Percentiles rank a stretch among this genome's conserved stretches.
Conservation (phyloP, 2,113 vertebrate genomes). For the Lagopus leucura region DNA sequence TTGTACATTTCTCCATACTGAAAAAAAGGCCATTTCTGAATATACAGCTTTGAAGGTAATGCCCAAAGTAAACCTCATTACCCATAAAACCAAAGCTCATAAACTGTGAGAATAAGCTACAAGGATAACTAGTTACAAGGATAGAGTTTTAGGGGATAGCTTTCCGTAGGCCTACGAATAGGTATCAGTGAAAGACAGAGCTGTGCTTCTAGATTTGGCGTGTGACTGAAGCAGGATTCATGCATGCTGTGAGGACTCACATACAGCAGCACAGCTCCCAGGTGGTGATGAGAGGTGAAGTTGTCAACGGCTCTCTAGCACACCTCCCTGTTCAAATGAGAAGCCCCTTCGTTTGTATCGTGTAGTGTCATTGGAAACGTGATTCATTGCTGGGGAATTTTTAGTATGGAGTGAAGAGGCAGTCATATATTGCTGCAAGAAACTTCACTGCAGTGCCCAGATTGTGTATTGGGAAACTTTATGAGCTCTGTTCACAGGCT, state of each 20-base stretch:
- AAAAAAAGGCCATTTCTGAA: not conserved
- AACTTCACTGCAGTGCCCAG: not conserved
- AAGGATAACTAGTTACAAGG: not conserved
- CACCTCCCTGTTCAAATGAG: not conserved
- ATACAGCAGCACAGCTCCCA: not conserved
- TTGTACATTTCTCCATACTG: not conserved
- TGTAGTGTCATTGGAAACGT: not conserved
- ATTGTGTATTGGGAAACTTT: not conserved
- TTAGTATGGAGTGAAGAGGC: not conserved
- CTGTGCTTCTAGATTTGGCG: not conserved
- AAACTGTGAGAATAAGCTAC: not conserved
- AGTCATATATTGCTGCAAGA: accelerated
- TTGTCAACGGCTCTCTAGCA: not conserved
- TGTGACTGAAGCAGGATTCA: not conserved
- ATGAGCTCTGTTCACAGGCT: not conserved
- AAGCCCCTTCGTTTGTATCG: not conserved
- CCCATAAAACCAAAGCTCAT: not conserved
- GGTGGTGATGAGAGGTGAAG: not conserved
- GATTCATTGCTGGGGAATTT: not conserved
- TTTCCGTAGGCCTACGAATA: not conserved
- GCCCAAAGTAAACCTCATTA: not conserved
- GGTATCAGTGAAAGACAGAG: not conserved
- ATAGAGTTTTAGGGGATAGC: not conserved
- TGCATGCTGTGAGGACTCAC: not conserved
- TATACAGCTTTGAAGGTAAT: not conserved